Base-by-base conservation (phyloP, 2,888 invertebrate species). In the Aricia artaxerxes region DNA sequence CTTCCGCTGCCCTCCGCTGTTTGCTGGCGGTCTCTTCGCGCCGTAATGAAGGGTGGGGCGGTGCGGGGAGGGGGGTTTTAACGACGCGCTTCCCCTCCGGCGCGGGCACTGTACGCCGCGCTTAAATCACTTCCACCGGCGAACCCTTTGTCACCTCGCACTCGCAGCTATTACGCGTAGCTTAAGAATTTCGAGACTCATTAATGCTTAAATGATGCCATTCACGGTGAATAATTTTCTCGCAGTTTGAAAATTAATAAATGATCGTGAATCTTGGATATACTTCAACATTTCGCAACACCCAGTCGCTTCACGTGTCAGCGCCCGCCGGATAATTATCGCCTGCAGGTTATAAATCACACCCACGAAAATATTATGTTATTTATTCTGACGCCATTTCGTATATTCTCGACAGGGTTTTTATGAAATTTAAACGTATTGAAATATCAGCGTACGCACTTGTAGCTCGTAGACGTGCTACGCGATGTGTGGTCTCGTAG, bases 101-200 rank as follows among this genome's bases (percentile, higher is more conserved):
- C 69, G 69, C 69, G 35, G 5, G 69, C 35, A 13, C 69, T 35
- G 69, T 13, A 31, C 31, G 35, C 35, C 69, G 35, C 69, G 69
- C 69, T 69, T 69, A 69, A 69, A 69, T 69, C 69, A 38, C 69
- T 69, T 69, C 69, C 69, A 35, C 69, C 69, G 69, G 13, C 69
- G 13, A 69, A 69, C 35, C 38, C 35, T 69, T 69, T 69, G 69
- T 69, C 69, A 69, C 35, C 35, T 69, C 35, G 64, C 64, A 31
- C 35, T 4, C 64, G 11, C 64, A 35, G 13, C 35, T 69, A 35
- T 69, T 69, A 16, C 35, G 69, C 13, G 35, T 38, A 35, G 69
- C 69, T 38, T 31, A 31, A 64, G 13, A 69, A 38, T 69, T 35
- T 69, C 3, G 35, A 35, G 35, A 35, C 13, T 38, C 24, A 69